Base-by-base conservation (phyloP, 2,888 invertebrate species). In the Kuschelorhynchus macadamiae region DNA sequence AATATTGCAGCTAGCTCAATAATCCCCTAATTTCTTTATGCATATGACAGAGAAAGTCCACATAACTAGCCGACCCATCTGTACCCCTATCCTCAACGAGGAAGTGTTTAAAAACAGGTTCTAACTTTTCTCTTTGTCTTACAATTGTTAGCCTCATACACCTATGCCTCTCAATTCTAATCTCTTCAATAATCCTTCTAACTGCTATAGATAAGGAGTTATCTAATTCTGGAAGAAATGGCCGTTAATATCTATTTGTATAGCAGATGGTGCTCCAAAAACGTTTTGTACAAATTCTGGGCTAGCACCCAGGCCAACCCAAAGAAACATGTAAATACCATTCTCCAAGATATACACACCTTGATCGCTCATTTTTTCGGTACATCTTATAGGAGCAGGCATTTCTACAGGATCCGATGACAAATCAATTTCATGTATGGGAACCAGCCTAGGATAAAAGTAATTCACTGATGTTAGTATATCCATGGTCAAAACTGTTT, bases 1-100 rank as follows among this genome's bases (percentile, higher is more conserved):
- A n/a, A n/a, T 25, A 25, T 21, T 21, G 14, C 25, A 50, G 83
- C 83, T 88, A 88, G 84, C 87, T 90, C 74, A 97, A 89, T 76
- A 96, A 85, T 75, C 90, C 88, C 69, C 98, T 89, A 80, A 99
- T 99, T 88, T 99, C 98, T 88, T 97, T 98, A 89, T 99, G 98
- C 86, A 99, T 93, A 85, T 98, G 96, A 87, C 98, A 98, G 73
- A 99, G 89, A 86, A 96, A 99, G 86, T 99, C 99, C 12, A 99
- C 97, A 85, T 99, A 99, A 65, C 96, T 96, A 2, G 94, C 89
- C 76, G 92, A 91, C 75, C 93, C 94, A 85, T 95, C 94, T 20
- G 90, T 87, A 55, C 94, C 93, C 79, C 95, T 91, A 85, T 99
- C 99, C 84, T 99, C 99, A 11, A 97, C 93, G 72, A 99, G 88